Evolutionary conservation across 2,888 invertebrate genomes (phyloP).

Genomic region (Lordiphosa fenestrarum): DNA sequence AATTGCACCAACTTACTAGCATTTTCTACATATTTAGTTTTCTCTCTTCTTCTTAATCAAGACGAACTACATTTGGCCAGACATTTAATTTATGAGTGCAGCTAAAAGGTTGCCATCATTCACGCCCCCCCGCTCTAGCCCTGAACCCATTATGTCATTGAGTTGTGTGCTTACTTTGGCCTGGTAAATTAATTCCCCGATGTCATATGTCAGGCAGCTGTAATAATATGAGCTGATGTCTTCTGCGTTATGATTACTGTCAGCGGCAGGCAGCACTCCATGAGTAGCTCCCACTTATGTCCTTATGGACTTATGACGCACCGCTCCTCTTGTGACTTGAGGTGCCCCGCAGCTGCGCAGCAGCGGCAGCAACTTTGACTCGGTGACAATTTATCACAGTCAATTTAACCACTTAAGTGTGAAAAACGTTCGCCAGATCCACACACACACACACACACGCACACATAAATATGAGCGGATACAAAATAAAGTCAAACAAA

Average conservation of each 20-base stretch:
- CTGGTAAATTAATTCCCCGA: slow-evolving; percentile 52
- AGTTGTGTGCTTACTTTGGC: slow-evolving; percentile 36
- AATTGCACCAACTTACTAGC: not conserved
- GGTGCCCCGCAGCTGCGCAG: slow-evolving; percentile 53
- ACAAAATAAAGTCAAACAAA: slow-evolving; percentile 15
- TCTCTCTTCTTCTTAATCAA: slow-evolving; percentile 18
- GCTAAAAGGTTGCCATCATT: slow-evolving; percentile 69
- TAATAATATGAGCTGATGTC: slow-evolving; percentile 66
- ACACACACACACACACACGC: slow-evolving; percentile 30
- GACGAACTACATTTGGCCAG: slow-evolving; percentile 55
- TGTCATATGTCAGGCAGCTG: slow-evolving; percentile 68
- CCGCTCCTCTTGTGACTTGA: slow-evolving; percentile 44
- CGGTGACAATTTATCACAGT: slow-evolving; percentile 74
- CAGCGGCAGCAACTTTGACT: slow-evolving; percentile 59
- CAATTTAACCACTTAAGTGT: slow-evolving; percentile 76
- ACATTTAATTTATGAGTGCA: slow-evolving; percentile 59
- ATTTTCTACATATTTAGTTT: not conserved
- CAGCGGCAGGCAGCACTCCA: slow-evolving; percentile 58
- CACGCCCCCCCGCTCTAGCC: slow-evolving; percentile 31
- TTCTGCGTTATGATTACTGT: slow-evolving; percentile 70
- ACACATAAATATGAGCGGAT: slow-evolving; percentile 14
- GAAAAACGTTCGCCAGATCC: slow-evolving; percentile 56
- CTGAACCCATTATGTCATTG: slow-evolving; percentile 47
- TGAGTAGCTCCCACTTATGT: slow-evolving; percentile 47
- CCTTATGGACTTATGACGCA: slow-evolving; percentile 49